Conservation (phyloP, 2,113 vertebrate species). For the Vimba vimba region DNA sequence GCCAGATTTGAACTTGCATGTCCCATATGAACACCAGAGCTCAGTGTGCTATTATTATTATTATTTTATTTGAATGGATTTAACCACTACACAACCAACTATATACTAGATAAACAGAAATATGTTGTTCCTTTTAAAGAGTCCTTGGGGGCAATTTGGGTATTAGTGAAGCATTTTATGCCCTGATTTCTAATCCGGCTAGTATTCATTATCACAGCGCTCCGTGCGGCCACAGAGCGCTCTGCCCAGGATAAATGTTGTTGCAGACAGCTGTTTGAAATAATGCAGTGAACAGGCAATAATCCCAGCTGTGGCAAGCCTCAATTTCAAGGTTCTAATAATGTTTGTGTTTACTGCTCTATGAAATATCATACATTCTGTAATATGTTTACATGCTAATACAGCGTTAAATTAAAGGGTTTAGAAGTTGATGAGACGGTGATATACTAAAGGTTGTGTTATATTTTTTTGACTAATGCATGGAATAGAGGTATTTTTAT, state of each 20-base stretch:
- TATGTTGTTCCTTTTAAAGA: conserved; percentile 27
- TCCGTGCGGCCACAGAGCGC: conserved; percentile 30
- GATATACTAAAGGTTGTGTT: neutral
- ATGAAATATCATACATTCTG: conserved; percentile 58
- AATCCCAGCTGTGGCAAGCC: conserved; percentile 72
- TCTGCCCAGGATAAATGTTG: conserved; percentile 45
- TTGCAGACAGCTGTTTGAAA: conserved; percentile 64
- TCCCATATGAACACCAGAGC: neutral
- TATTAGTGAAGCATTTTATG: conserved; percentile 49
- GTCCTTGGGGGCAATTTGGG: conserved; percentile 46
- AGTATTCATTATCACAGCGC: conserved; percentile 46
- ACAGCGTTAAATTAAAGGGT: conserved; percentile 47
- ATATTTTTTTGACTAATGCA: neutral
- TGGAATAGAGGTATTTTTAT: neutral
- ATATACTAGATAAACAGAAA: conserved; percentile 39
- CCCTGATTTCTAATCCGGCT: conserved; percentile 56
- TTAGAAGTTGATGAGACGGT: conserved; percentile 34
- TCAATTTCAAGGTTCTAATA: conserved; percentile 76
- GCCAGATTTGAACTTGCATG: neutral
- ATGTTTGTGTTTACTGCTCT: conserved; percentile 70
- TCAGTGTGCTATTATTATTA: neutral
- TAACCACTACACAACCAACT: neutral
- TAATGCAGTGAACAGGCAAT: conserved; percentile 70
- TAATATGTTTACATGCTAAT: conserved; percentile 47
- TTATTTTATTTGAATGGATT: neutral